Evolutionary conservation across 1,140 invertebrate species (phyloP), one percentile per base, ranked within the genome.

Genomic region (Sesamia nonagrioides): DNA sequence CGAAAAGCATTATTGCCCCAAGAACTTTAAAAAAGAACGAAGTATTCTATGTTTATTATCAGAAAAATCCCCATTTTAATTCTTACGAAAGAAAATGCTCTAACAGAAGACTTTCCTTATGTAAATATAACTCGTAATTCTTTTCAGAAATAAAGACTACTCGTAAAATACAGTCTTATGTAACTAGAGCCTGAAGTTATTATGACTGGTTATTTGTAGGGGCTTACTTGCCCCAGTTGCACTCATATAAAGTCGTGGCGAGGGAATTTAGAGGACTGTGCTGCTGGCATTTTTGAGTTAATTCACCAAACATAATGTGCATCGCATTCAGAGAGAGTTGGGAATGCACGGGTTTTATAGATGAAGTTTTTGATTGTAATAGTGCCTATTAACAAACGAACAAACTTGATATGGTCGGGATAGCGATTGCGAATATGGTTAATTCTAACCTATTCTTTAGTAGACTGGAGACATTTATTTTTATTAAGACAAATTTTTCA

Each of bases 241-340:
- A 69, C 42, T 69, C 27, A 69, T 48, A 69, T 48, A 69, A 48
- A 69, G 66, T 69, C 66, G 40, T 33, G 17, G 66, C 37, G 63
- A 21, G 15, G 13, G 66, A 69, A 69, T 69, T 69, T 69, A 69
- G 42, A 42, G 42, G 42, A 9, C 40, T 68, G 66, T 69, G 40
- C 66, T 18, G 37, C 15, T 69, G 42, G 66, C 66, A 69, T 69
- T 69, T 48, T 69, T 48, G 66, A 69, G 66, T 69, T 69, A 69
- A 69, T 69, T 69, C 66, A 69, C 66, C 66, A 69, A 69, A 50
- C 40, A 69, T 69, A 50, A 69, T 69, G 61, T 66, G 61, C 61
- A 66, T 50, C 21, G 40, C 42, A 69, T 69, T 69, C 66, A 69
- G 45, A 69, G 42, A 21, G 37, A 50, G 42, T 61, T 15, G 15